phyloP scores from a whole-genome alignment of 2,113 vertebrate genomes.

The Chlorocebus sabaeus region DNA sequence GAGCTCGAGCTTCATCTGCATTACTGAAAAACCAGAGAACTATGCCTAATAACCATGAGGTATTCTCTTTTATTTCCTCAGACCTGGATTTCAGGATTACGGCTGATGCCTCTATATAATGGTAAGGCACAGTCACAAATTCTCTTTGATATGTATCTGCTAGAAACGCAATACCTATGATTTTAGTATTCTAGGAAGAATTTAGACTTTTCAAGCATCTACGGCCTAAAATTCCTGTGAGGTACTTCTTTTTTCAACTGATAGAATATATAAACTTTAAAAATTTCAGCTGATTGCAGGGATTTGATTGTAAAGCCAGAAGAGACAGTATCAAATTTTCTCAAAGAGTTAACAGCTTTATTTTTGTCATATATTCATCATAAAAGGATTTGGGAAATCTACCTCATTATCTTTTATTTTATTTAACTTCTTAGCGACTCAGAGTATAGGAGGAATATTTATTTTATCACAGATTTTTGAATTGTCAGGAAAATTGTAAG shows the following conservation, averaged over 20 bases:
- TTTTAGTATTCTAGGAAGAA: slow-evolving; percentile 50
- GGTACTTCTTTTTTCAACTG: neutral
- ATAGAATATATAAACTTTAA: slow-evolving; percentile 11
- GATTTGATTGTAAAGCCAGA: neutral
- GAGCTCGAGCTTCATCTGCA: neutral
- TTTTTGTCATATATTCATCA: slow-evolving; percentile 45
- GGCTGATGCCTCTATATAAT: neutral
- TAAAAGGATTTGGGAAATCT: neutral
- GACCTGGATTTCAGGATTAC: slow-evolving; percentile 29
- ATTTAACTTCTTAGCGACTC: neutral
- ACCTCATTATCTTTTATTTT: neutral
- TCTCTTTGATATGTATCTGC: slow-evolving; percentile 42
- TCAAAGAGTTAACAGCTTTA: neutral
- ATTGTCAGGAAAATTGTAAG: neutral
- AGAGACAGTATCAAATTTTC: neutral
- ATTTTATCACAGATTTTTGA: neutral
- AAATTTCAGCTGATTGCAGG: neutral
- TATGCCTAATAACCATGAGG: neutral
- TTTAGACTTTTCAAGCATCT: neutral
- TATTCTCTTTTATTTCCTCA: slow-evolving; percentile 47
- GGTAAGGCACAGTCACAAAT: neutral
- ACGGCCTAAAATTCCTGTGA: slow-evolving; percentile 44
- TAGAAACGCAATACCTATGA: slow-evolving; percentile 49
- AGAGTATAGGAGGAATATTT: neutral
- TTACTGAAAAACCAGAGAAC: neutral